Conservation (phyloP, 2,797 vertebrate genomes). For the Liparis tanakae region DNA sequence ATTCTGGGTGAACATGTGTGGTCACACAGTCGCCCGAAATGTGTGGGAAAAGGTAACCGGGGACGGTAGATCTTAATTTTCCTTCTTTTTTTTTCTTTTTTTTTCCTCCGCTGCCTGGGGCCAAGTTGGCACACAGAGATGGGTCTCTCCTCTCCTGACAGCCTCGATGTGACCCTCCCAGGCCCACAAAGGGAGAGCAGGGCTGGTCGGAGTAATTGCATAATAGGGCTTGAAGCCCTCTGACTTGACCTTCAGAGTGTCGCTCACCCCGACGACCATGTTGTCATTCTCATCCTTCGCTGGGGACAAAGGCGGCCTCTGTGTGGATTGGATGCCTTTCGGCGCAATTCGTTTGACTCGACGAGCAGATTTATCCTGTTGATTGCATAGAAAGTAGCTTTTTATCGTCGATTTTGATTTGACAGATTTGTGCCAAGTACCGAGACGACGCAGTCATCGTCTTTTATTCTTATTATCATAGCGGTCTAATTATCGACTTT, state of each 20-base stretch:
- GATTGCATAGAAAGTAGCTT: slow-evolving; percentile 20
- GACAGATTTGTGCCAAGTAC: slow-evolving; percentile 29
- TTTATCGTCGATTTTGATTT: slow-evolving; percentile 16
- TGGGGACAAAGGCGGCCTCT: slow-evolving; percentile 49
- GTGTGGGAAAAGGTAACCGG: slow-evolving; percentile 58
- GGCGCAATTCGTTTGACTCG: slow-evolving; percentile 33
- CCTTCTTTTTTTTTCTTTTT: slow-evolving; percentile 33
- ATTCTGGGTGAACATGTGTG: slow-evolving; percentile 53
- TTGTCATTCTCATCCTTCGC: slow-evolving; percentile 51
- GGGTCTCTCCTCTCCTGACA: slow-evolving; percentile 59
- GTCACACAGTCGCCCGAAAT: slow-evolving; percentile 43
- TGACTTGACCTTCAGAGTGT: slow-evolving; percentile 59
- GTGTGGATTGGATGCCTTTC: slow-evolving; percentile 43
- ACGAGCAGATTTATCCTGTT: slow-evolving; percentile 40
- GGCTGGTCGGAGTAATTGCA: slow-evolving; percentile 64
- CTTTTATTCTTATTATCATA: slow-evolving; percentile 13
- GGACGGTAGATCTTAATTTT: slow-evolving; percentile 60
- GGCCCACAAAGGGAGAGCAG: slow-evolving; percentile 56
- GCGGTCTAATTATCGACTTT: slow-evolving; percentile 39
- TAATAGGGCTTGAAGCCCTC: slow-evolving; percentile 79
- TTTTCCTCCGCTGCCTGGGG: slow-evolving; percentile 59
- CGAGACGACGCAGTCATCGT: background rate
- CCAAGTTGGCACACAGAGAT: slow-evolving; percentile 62
- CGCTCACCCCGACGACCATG: slow-evolving; percentile 37
- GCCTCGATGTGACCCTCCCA: slow-evolving; percentile 64